Base-by-base conservation (phyloP, 2,888 invertebrate species). In the Cinara cedri region DNA sequence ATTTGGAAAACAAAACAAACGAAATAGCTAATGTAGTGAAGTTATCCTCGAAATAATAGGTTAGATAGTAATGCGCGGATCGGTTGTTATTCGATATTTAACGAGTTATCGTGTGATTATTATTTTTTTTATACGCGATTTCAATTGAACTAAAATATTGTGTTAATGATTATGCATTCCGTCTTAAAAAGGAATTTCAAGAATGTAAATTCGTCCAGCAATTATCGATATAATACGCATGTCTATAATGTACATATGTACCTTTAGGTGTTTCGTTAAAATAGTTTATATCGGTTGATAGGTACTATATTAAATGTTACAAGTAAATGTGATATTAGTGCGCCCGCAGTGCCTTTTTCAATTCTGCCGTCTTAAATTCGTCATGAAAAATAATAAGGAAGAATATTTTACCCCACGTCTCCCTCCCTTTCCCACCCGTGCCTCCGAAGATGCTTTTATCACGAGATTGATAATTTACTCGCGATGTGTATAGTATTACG, bases 111-210 rank as follows among this genome's bases (percentile, higher is more conserved):
- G 3, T 34, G 13, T 13, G 46, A 46, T 46, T 10, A 13, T 46
- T 46, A 46, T 46, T 46, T 46, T 46, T 46, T 13, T 46, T 46
- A 46, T 46, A 8, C 1, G 46, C 46, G 10, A 46, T 46, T 46
- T 46, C 46, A 10, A 46, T 8, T 10, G 10, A 10, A 13, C 46
- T 46, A 46, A 46, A 46, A 46, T 42, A 21, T 42, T 55, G 14
- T 55, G 42, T 21, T 55, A 71, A 55, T 55, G 19, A 42, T 6
- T n/a, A 8, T 34, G 2, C 3, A 57, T 72, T 62, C 13, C 8
- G 42, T 44, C n/a, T 63, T 21, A 3, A 75, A 54, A 75, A 65
- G 54, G 51, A 63, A 65, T 75, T 54, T 65, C 24, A 62, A 65
- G 74, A 65, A 63, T 44, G 34, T 16, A 74, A 74, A 74, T 63